These are phyloP conservation scores for Emydura subglobosa DNA, from an alignment of 2,113 vertebrate genomes.

Conservation along the genomic window DNA sequence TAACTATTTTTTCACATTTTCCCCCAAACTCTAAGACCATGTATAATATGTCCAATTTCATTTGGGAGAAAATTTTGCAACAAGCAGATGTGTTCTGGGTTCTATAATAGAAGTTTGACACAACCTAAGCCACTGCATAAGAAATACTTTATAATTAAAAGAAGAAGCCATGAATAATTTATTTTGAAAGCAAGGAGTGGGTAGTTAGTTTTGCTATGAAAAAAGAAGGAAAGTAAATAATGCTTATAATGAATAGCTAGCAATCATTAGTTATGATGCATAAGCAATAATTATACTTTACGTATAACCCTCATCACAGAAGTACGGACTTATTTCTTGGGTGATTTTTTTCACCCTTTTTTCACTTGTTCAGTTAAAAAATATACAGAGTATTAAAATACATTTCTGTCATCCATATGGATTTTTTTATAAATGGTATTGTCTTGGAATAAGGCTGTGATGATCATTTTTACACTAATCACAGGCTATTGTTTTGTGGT, in stretches of 20 bases:
- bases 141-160: slow-evolving; percentile 17
- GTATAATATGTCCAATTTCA: not conserved
- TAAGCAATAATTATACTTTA: not conserved
- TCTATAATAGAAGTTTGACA: not conserved
- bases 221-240: slow-evolving; percentile 28
- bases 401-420: not conserved
- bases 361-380: not conserved
- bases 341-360: not conserved
- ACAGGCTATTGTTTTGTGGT: not conserved
- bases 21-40: not conserved
- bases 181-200: not conserved
- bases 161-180: slow-evolving; percentile 1
- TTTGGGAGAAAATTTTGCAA: not conserved
- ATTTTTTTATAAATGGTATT: not conserved
- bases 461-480: not conserved
- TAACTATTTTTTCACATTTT: not conserved
- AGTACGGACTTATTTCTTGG: not conserved
- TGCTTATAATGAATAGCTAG: slow-evolving; percentile 1
- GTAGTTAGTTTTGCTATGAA: not conserved
- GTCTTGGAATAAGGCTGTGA: not conserved
- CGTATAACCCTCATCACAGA: not conserved
- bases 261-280: slow-evolving; percentile 16
- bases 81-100: not conserved
- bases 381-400: not conserved
- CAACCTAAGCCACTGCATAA: not conserved